A percentile compares a stretch with the other conserved stretches of the same genome.
These are phyloP conservation scores for Pseudorasbora parva DNA, from an alignment of 2,113 vertebrate genomes.

Conservation along the genomic window DNA sequence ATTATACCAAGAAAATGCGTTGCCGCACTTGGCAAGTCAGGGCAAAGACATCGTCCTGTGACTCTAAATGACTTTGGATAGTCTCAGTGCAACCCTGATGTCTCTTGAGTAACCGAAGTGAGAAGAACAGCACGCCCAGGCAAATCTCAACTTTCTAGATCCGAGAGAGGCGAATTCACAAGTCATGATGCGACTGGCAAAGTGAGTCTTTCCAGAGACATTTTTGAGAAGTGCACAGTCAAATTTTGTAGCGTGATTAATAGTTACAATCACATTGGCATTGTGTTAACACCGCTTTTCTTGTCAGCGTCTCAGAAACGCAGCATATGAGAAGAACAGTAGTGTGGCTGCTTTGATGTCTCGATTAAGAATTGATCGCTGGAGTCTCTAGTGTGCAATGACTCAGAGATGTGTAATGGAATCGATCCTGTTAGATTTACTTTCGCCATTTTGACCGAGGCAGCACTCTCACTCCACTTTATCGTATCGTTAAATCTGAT, in stretches of 20 bases:
- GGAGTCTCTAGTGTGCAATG: slow-evolving; percentile 26
- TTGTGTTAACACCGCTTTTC: background rate
- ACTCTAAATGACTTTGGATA: slow-evolving; percentile 57
- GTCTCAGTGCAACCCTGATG: background rate
- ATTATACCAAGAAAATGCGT: slow-evolving; percentile 53
- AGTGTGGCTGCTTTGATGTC: slow-evolving; percentile 25
- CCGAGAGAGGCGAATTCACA: slow-evolving; percentile 2
- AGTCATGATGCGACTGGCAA: background rate
- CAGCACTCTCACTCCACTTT: slow-evolving; percentile 5
- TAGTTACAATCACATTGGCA: background rate
- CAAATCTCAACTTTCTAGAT: slow-evolving; percentile 22
- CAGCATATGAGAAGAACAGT: slow-evolving; percentile 3
- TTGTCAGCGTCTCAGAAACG: background rate
- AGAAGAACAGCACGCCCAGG: slow-evolving; percentile 26
- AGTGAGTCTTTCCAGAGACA: background rate
- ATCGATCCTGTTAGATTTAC: slow-evolving; percentile 47
- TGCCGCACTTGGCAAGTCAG: slow-evolving; percentile 67
- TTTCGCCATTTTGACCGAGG: slow-evolving; percentile 23
- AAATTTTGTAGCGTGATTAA: background rate
- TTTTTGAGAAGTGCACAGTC: background rate
- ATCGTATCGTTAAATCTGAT: slow-evolving; percentile 27
- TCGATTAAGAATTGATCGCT: slow-evolving; percentile 38
- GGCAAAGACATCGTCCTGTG: slow-evolving; percentile 55
- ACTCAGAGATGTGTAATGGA: slow-evolving; percentile 36
- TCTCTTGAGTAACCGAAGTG: slow-evolving; percentile 54